A percentile compares a stretch with the other conserved stretches of the same genome.
Evolutionary conservation across 1,140 invertebrate genomes (phyloP).

Genomic region (Acromyrmex echinatior): DNA sequence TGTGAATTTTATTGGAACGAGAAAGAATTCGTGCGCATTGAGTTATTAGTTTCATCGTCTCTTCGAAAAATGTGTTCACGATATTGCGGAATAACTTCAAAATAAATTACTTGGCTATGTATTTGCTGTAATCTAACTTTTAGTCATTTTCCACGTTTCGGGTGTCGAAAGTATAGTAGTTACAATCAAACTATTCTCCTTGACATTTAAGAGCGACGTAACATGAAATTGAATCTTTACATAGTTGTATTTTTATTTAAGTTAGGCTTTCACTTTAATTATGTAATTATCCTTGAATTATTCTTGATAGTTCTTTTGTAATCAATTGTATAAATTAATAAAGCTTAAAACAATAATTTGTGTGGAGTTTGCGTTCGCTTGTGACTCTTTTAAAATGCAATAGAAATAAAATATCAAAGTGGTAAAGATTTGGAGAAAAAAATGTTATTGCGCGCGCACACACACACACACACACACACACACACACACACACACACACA

Average conservation of each 20-base stretch:
- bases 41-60: conserved; percentile 42
- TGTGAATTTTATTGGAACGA: background rate
- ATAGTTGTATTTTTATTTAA: conserved; percentile 25
- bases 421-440: conserved; percentile 12
- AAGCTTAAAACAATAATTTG: background rate
- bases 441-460: conserved; percentile 27
- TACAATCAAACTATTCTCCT: conserved; percentile 38
- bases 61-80: conserved; percentile 28
- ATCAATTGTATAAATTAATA: conserved; percentile 8
- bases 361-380: background rate
- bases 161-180: background rate
- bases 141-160: conserved; percentile 32
- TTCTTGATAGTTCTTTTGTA: background rate
- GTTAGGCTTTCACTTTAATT: conserved; percentile 9
- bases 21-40: background rate
- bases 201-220: conserved; percentile 20
- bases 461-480: too few species aligned
- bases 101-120: conserved; percentile 48
- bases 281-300: background rate
- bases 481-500: background rate
- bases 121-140: conserved; percentile 44
- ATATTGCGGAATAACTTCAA: conserved; percentile 21
- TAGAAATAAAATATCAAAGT: conserved; percentile 7
- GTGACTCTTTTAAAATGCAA: background rate
- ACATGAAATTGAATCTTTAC: conserved; percentile 27